These are phyloP conservation scores for Vesta saturnalis DNA, from an alignment of 2,888 invertebrate genomes.

Conservation along the genomic window DNA sequence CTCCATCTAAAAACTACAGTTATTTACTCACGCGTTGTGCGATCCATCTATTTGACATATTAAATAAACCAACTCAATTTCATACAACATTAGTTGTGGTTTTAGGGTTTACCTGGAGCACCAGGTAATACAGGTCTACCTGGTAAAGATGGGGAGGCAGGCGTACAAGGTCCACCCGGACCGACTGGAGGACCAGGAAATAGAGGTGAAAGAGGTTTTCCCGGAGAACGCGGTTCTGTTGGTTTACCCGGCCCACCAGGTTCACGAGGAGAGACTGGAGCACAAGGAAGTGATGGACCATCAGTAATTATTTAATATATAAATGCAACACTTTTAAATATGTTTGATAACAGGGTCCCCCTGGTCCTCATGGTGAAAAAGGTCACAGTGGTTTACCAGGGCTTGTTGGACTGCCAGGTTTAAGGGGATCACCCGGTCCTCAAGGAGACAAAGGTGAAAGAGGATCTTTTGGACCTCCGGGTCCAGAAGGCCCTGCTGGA, in stretches of 20 bases:
- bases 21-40: no score
- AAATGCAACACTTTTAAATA: background rate
- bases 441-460: slow-evolving; percentile 81
- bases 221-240: slow-evolving; percentile 77
- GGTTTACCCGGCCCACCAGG: slow-evolving; percentile 76
- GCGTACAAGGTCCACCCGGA: slow-evolving; percentile 73
- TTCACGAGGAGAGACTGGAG: slow-evolving; percentile 72
- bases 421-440: slow-evolving; percentile 72
- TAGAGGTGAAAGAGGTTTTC: slow-evolving; percentile 74
- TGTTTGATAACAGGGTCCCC: slow-evolving; percentile 65
- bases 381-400: slow-evolving; percentile 78
- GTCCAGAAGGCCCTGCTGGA: slow-evolving; percentile 83
- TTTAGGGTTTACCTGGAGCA: slow-evolving; percentile 71
- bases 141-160: slow-evolving; percentile 85
- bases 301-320: slow-evolving; percentile 63
- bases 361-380: slow-evolving; percentile 74
- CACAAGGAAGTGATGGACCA: slow-evolving; percentile 75
- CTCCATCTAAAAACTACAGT: no score
- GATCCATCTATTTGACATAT: no score
- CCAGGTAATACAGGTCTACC: slow-evolving; percentile 77
- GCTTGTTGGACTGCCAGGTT: slow-evolving; percentile 76
- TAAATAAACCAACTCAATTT: background rate
- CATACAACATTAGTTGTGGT: background rate
- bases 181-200: slow-evolving; percentile 66
- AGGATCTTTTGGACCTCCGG: slow-evolving; percentile 73